phyloP scores from a whole-genome alignment of 37 sponge, comb jelly and placozoan species.

The Chondrosia reniformis region DNA sequence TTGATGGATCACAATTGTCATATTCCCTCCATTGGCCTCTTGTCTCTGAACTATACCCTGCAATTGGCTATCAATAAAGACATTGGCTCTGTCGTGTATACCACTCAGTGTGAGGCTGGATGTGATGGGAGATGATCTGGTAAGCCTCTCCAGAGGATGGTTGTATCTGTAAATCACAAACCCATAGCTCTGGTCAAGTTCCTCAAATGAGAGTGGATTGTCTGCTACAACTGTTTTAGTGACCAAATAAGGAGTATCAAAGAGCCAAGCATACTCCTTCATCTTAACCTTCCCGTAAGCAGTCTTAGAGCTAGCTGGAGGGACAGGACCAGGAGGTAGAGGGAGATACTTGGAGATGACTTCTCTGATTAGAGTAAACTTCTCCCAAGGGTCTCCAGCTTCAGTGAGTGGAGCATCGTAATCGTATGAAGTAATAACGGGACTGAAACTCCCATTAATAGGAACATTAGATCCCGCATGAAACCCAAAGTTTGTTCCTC shows the following conservation, averaged over 20 bases:
- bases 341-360: conserved; percentile 54
- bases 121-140: background rate
- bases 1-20: conserved; percentile 15
- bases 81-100: conserved; percentile 65
- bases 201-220: conserved; percentile 66
- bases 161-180: conserved; percentile 58
- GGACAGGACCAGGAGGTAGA: conserved; percentile 28
- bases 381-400: conserved; percentile 84
- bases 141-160: background rate
- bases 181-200: conserved; percentile 76
- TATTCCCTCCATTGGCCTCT: conserved; percentile 1
- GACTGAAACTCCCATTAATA: conserved; percentile 14
- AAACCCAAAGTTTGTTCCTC: conserved; percentile 96
- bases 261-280: conserved; percentile 37
- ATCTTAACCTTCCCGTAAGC: conserved; percentile 71
- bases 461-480: conserved; percentile 71
- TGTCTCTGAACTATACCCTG: conserved; percentile 33
- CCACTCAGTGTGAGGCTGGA: conserved; percentile 35
- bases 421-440: conserved; percentile 89
- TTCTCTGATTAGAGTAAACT: conserved; percentile 62
- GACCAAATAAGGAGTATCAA: conserved; percentile 21
- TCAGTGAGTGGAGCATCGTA: conserved; percentile 96
- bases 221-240: conserved; percentile 10
- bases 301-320: conserved; percentile 37
- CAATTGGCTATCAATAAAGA: conserved; percentile 52